These are phyloP conservation scores for Liparis tanakae DNA, from an alignment of 2,797 vertebrate species.

Conservation along the genomic window DNA sequence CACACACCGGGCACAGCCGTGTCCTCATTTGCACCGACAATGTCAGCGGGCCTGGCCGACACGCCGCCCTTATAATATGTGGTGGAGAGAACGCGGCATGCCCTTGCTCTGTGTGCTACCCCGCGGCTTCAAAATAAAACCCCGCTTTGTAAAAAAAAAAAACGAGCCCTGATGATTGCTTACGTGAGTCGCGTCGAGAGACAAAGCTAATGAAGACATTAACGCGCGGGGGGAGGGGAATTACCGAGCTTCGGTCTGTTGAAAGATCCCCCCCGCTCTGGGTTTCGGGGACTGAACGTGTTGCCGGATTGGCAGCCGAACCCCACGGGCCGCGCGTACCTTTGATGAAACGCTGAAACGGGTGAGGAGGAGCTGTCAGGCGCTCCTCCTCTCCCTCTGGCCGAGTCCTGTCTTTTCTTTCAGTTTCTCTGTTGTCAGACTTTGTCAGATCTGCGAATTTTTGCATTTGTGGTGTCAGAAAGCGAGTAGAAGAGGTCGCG, in stretches of 20 bases:
- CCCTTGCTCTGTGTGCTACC: conserved; percentile 33
- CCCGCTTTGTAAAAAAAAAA: conserved; percentile 33
- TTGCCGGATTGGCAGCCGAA: conserved; percentile 75
- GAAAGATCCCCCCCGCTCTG: conserved; percentile 51
- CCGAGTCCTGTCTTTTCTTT: conserved; percentile 57
- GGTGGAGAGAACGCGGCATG: conserved; percentile 29
- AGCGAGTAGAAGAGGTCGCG: conserved; percentile 26
- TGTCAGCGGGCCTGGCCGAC: conserved; percentile 58
- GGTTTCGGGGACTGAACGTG: conserved; percentile 60
- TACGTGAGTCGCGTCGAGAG: conserved; percentile 44
- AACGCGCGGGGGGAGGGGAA: conserved; percentile 44
- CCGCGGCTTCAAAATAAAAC: conserved; percentile 27
- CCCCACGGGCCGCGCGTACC: conserved; percentile 65
- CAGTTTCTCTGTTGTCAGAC: conserved; percentile 60
- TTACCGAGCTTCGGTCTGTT: conserved; percentile 43
- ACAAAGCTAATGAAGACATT: conserved; percentile 69
- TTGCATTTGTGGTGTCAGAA: conserved; percentile 37
- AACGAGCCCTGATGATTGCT: conserved; percentile 36
- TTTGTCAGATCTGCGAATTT: conserved; percentile 67
- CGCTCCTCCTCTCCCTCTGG: conserved; percentile 55
- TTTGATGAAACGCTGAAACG: conserved; percentile 76
- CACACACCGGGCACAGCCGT: conserved; percentile 57
- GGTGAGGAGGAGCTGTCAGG: conserved; percentile 68
- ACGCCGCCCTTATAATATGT: conserved; percentile 39
- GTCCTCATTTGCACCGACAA: conserved; percentile 76